phyloP scores from a whole-genome alignment of 2,113 vertebrate species.

The Tragelaphus scriptus region DNA sequence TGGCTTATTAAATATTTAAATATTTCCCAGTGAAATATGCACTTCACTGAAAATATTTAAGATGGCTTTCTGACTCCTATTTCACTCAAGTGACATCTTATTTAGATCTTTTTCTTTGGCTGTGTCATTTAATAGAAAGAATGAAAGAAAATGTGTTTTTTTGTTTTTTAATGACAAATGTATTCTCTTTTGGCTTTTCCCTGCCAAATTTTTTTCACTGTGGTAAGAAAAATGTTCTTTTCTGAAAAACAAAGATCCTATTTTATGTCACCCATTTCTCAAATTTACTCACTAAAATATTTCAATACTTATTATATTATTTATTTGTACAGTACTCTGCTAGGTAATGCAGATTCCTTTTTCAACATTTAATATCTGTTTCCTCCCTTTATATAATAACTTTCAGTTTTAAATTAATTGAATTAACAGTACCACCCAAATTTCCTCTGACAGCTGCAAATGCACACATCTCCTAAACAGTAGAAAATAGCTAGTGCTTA shows the following conservation, averaged over 20 bases:
- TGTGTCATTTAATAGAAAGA: neutral
- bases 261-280: neutral
- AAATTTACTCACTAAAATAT: neutral
- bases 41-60: neutral
- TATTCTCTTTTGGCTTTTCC: neutral
- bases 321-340: neutral
- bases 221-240: neutral
- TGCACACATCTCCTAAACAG: neutral
- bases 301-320: neutral
- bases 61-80: neutral
- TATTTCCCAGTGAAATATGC: neutral
- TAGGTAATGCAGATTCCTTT: neutral
- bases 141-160: neutral
- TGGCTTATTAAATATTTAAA: neutral
- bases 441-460: neutral
- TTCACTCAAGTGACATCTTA: neutral
- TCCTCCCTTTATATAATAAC: constrained; percentile 7
- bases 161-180: neutral
- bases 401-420: constrained; percentile 1
- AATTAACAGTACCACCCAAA: constrained; percentile 43
- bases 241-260: neutral
- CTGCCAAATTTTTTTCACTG: neutral
- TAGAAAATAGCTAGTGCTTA: constrained; percentile 46
- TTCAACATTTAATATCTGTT: constrained; percentile 9
- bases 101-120: neutral